These are phyloP conservation scores for Troides oblongomaculatus DNA, from an alignment of 2,888 invertebrate species.

Conservation along the genomic window DNA sequence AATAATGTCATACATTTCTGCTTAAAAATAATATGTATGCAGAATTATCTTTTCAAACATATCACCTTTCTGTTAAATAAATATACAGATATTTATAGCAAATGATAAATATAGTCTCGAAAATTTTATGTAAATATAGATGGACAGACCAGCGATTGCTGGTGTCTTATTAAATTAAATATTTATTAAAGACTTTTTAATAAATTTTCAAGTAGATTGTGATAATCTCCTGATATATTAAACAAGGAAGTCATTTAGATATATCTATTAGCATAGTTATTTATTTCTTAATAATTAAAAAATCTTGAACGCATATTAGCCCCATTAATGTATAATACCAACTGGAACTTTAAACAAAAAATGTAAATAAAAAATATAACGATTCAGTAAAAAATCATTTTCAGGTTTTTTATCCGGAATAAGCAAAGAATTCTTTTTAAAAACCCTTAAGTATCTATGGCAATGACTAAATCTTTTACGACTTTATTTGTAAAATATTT, in stretches of 20 bases:
- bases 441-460: too few species aligned
- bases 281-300: conserved; percentile 57
- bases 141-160: too few species aligned
- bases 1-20: background rate
- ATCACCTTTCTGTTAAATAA: background rate
- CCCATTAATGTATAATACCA: background rate
- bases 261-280: conserved; percentile 64
- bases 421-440: too few species aligned
- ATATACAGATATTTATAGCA: too few species aligned
- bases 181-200: background rate
- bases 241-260: conserved; percentile 62
- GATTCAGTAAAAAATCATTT: too few species aligned
- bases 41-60: background rate
- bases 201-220: background rate
- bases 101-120: too few species aligned
- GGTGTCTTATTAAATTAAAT: background rate
- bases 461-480: too few species aligned
- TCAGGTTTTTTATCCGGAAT: too few species aligned
- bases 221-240: conserved; percentile 11
- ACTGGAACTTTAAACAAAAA: background rate
- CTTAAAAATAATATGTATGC: background rate
- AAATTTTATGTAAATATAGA: too few species aligned
- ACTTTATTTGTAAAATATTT: too few species aligned
- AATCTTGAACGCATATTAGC: background rate
- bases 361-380: too few species aligned